Base-by-base conservation (phyloP, 1,140 invertebrate species). In the Dendrolimus kikuchii region DNA sequence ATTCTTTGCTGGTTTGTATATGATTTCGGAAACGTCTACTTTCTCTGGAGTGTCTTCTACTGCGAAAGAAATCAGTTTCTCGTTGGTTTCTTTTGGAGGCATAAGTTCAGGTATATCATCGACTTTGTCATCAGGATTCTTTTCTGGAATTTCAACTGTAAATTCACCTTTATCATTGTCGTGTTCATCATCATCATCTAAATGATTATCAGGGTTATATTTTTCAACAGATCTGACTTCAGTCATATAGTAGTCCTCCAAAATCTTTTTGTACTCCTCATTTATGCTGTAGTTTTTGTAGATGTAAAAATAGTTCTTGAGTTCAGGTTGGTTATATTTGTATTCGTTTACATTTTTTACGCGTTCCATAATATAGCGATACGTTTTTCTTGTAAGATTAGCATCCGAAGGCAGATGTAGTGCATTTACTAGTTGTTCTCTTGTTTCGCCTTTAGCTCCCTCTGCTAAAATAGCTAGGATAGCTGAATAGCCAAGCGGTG, bases 281-380 rank as follows among this genome's bases (percentile, higher is more conserved):
- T 89, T 84, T 3, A 90, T 88, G 0, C 89, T 89, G 61, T 90
- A 88, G 53, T 91, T 92, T 63, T 90, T 90, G 64, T 91, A 92
- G 44, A 91, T 88, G 59, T 92, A 92, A 63, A 92, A 89, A 85
- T 88, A 92, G 55, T 90, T 91, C 68, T 90, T 90, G 60, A 92
- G 88, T 59, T 91, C 90, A 8, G 91, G 90, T 59, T 84, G 77
- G 66, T 84, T 81, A 48, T 80, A 76, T 79, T 86, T 74, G 66
- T 87, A 88, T 53, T 89, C 84, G n/a, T 88, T 81, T 37, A 83
- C 89, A 55, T 89, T 88, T 60, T 89, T 89, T 43, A 88, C 57
- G 55, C 85, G 80, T 42, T 86, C 74, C 75, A 90, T 74, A 6
- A 90, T 87, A 10, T 75, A 79, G 7, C 79, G 69, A 46, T 88